Base-by-base conservation (phyloP, 1,140 invertebrate genomes). In the Drosophila guanche region DNA sequence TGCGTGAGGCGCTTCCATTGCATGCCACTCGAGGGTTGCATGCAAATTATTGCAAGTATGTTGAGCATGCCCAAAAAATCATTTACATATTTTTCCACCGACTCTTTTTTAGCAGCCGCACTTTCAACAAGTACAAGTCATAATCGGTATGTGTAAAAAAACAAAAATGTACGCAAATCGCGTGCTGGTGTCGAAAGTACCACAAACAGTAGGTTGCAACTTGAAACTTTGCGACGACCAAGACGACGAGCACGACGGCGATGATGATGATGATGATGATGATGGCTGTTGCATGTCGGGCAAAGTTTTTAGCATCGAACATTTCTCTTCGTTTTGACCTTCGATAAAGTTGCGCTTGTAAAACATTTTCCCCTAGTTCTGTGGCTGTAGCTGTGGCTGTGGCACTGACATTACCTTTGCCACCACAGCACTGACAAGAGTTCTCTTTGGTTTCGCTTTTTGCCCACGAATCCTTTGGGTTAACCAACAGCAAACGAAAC, bases 1-100 rank as follows among this genome's bases (percentile, higher is more conserved):
- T 71, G 83, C 81, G 83, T 86, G 81, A 43, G 58, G 41, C 67
- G 75, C 33, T 60, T 25, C 50, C 58, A 58, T 86, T 70, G 77
- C 77, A 81, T 77, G 81, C 77, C 41, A 50, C 51, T 61, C 25
- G 50, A 52, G 47, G 43, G 60, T 85, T 66, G 81, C 81, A 85
- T 86, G 83, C 81, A 86, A 86, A 86, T 88, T 86, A 86, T 86
- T 86, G 77, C 73, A 56, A 81, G 63, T 71, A 62, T 81, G 73
- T 59, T 81, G 68, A 77, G 77, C 81, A 86, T 81, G 80, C 79
- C 59, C 67, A 59, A 66, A 80, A 79, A 81, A 74, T 60, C 61
- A 66, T 74, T 74, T 70, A 84, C 69, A 65, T 73, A 65, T 73
- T 72, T 73, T 74, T 73, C 65, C 45, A 45, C 45, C 37, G 23